A percentile compares a stretch with the other conserved stretches of the same genome.
Conservation (phyloP, 2,113 vertebrate genomes). For the Bucco capensis region DNA sequence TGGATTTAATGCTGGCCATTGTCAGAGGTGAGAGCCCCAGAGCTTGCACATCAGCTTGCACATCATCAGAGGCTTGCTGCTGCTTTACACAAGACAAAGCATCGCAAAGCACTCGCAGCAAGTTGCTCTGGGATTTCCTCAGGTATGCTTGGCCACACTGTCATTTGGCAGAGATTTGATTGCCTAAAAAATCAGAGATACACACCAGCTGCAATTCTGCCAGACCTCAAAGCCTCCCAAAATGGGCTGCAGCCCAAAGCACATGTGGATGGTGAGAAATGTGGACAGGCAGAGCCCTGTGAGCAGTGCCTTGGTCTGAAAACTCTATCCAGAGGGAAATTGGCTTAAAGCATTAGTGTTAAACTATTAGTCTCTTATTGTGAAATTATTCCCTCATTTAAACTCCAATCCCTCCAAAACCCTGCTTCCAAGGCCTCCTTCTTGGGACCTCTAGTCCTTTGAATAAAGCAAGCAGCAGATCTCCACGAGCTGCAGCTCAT, state of each 20-base stretch:
- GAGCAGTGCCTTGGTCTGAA: neutral
- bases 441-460: constrained; percentile 22
- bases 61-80: constrained; percentile 4
- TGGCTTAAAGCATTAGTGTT: neutral
- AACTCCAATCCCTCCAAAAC: constrained; percentile 8
- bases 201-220: constrained; percentile 16
- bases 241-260: constrained; percentile 2
- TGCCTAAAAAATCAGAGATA: neutral
- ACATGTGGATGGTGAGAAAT: neutral
- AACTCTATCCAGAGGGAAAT: neutral
- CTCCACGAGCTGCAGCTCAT: neutral
- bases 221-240: neutral
- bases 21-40: constrained; percentile 14
- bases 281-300: neutral
- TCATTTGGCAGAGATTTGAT: constrained; percentile 5
- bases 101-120: neutral
- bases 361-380: constrained; percentile 35
- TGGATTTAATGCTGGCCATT: neutral
- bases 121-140: neutral
- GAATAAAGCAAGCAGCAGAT: constrained; percentile 50
- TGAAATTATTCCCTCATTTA: constrained; percentile 31
- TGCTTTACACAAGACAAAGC: constrained; percentile 34
- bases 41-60: neutral
- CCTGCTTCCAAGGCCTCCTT: neutral
- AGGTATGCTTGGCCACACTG: constrained; percentile 19